A percentile compares a stretch with the other conserved stretches of the same genome.
These are phyloP conservation scores for Apis laboriosa DNA, from an alignment of 1,140 invertebrate species.

Conservation along the genomic window DNA sequence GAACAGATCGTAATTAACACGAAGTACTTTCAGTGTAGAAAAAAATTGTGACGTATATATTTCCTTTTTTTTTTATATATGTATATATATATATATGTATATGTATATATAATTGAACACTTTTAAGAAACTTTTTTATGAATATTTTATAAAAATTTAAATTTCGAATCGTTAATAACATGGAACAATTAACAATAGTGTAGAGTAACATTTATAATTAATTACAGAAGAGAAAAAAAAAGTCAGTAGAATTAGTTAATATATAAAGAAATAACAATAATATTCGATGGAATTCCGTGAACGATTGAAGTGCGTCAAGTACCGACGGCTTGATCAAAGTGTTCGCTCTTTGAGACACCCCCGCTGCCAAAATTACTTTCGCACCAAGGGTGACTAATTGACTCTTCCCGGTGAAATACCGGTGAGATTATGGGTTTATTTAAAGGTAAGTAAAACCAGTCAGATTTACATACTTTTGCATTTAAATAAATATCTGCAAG, in stretches of 20 bases:
- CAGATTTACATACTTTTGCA: background rate
- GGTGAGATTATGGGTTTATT: slow-evolving; percentile 47
- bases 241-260: background rate
- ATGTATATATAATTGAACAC: too few species aligned
- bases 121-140: background rate
- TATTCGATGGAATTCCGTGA: slow-evolving; percentile 41
- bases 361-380: slow-evolving; percentile 56
- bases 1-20: background rate
- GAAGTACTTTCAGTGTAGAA: background rate
- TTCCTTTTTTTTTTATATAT: background rate
- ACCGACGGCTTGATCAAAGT: slow-evolving; percentile 62
- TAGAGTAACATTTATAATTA: too few species aligned
- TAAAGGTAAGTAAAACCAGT: slow-evolving; percentile 56
- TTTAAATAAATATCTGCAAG: background rate
- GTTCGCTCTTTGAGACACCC: slow-evolving; percentile 45
- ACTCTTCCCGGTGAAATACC: slow-evolving; percentile 20
- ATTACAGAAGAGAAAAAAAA: background rate
- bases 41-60: background rate
- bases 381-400: slow-evolving; percentile 63
- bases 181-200: background rate
- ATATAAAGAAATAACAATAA: background rate
- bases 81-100: background rate
- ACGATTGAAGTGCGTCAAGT: slow-evolving; percentile 61
- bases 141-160: background rate
- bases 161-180: background rate